A percentile compares a stretch with the other conserved stretches of the same genome.
Conservation (phyloP, 30 jellyfish, hydroid and myxozoan genomes). For the Rhopilema esculentum region DNA sequence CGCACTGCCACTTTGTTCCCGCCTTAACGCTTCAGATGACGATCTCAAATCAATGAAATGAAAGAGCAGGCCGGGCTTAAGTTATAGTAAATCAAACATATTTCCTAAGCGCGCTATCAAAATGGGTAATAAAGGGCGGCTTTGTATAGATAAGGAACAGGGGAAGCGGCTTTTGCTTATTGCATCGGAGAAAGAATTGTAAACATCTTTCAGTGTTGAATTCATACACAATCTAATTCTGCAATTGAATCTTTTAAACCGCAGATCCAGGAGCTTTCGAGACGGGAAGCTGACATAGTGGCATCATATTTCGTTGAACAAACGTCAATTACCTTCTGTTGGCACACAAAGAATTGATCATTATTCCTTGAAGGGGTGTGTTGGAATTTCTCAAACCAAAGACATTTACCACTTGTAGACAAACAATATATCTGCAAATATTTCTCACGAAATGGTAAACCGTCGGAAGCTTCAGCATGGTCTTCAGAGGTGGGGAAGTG, state of each 20-base stretch:
- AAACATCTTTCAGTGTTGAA: neutral
- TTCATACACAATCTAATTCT: neutral
- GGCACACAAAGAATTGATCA: neutral
- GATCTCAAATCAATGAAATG: neutral
- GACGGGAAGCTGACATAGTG: slow-evolving; percentile 8
- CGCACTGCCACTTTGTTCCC: neutral
- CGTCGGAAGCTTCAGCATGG: neutral
- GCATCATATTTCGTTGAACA: neutral
- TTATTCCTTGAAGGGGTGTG: neutral
- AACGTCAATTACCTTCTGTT: neutral
- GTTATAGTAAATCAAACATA: neutral
- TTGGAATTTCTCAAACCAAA: neutral
- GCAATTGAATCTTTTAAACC: slow-evolving; percentile 1
- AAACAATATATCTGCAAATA: neutral
- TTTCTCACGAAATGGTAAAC: neutral
- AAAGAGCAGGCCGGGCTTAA: neutral
- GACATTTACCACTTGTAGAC: neutral
- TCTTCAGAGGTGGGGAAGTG: neutral
- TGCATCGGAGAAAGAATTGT: neutral
- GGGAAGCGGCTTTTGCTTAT: slow-evolving; percentile 1
- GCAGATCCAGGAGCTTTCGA: neutral
- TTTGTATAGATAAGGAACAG: neutral
- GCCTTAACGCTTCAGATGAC: neutral
- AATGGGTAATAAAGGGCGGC: neutral
- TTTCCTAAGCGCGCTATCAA: neutral